These are phyloP conservation scores for Zoanthus sociatus DNA, from an alignment of 92 coral and sea anemone genomes.

Conservation along the genomic window DNA sequence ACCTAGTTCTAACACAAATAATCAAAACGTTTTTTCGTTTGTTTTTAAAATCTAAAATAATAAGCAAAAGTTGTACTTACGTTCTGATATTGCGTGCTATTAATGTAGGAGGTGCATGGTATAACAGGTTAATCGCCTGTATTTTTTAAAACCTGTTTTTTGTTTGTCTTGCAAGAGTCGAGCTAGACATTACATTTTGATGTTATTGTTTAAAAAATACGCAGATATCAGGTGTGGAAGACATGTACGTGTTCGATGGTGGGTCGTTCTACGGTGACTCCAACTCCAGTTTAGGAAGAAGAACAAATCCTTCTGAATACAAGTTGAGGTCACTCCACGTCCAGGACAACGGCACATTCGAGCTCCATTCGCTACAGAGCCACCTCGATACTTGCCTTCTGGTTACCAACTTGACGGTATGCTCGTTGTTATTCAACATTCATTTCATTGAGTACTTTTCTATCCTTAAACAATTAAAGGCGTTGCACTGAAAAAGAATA, in stretches of 20 bases:
- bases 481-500: background rate
- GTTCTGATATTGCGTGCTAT: too few species aligned
- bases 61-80: too few species aligned
- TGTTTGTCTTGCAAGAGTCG: too few species aligned
- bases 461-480: background rate
- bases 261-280: constrained; percentile 68
- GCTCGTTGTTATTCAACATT: background rate
- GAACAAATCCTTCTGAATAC: constrained; percentile 57
- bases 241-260: constrained; percentile 72
- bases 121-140: background rate
- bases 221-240: constrained; percentile 72
- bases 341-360: constrained; percentile 68
- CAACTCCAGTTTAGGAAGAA: constrained; percentile 66
- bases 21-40: too few species aligned
- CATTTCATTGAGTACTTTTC: too few species aligned
- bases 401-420: constrained; percentile 73
- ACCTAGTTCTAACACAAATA: too few species aligned
- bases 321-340: constrained; percentile 60
- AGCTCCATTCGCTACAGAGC: constrained; percentile 63
- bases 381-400: constrained; percentile 59
- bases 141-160: background rate
- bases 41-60: too few species aligned
- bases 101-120: too few species aligned
- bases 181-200: background rate
- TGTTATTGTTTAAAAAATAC: background rate